phyloP scores from a whole-genome alignment of 2,888 invertebrate genomes.

The Barypeithes pellucidus region DNA sequence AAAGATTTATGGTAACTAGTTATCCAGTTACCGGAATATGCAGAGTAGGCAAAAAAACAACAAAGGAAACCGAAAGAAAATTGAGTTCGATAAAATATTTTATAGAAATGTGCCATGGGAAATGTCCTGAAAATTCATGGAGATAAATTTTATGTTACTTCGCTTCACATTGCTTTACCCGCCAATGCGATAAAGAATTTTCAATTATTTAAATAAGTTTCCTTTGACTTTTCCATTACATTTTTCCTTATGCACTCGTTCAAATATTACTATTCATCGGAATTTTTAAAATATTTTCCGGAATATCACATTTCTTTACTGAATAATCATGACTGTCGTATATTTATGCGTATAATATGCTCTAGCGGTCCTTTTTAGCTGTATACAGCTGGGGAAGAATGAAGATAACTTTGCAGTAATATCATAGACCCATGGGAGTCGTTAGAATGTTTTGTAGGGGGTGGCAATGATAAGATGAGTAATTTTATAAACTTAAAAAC shows the following conservation, averaged over 20 bases:
- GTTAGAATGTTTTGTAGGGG: too few species aligned
- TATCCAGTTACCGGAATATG: neutral
- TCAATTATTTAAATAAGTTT: constrained; percentile 47
- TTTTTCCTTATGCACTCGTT: constrained; percentile 30
- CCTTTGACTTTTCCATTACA: constrained; percentile 38
- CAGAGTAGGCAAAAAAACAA: constrained; percentile 7
- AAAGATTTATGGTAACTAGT: neutral
- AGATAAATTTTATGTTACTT: constrained; percentile 30
- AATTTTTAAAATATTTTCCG: neutral
- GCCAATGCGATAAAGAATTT: constrained; percentile 35
- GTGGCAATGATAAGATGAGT: too few species aligned
- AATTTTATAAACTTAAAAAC: too few species aligned
- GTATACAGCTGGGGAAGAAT: too few species aligned
- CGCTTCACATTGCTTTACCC: constrained; percentile 8
- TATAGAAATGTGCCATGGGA: constrained; percentile 11
- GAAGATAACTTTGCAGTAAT: too few species aligned
- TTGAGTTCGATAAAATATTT: constrained; percentile 21
- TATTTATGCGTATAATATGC: too few species aligned
- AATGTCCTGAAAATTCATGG: constrained; percentile 15
- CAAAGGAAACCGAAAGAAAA: constrained; percentile 8
- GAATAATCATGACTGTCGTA: too few species aligned
- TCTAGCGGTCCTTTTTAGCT: too few species aligned
- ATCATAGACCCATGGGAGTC: too few species aligned
- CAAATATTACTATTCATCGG: neutral
- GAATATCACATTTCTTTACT: too few species aligned